Base-by-base conservation (phyloP, 1,140 invertebrate species). In the Drepana arcuata region DNA sequence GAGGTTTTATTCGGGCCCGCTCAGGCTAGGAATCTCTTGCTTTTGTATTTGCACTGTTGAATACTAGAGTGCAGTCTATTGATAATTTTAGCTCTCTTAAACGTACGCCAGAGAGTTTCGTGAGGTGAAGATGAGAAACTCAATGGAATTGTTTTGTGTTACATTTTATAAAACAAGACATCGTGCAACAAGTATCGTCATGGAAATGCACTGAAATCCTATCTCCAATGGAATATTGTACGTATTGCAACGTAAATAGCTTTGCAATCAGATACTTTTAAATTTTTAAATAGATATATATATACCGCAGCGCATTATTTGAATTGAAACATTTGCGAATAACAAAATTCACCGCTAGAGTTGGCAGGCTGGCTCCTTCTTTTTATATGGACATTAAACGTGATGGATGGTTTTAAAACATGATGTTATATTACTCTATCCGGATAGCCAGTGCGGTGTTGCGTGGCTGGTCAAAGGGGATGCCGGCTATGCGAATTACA, bases 331-430 rank as follows among this genome's bases (percentile, higher is more conserved):
- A 25, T 46, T 25, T 21, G 31, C 25, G 44, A 52, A 34, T 56
- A 32, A 32, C 38, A 49, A 54, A 58, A 56, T 61, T 44, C 42
- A 48, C 50, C 44, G 54, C 58, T 52, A 61, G 56, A 67, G 64
- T 60, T 42, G 48, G 59, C 54, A 62, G 41, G 54, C 55, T 61
- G 57, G 52, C 56, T 65, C 59, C 52, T 75, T 70, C 73, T 69
- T 79, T 57, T 75, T 72, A 74, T 74, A 77, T 78, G 70, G 71
- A 75, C 73, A 77, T 80, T 74, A 82, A 74, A 73, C 60, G 59
- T 79, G 78, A 82, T 79, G 74, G 78, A 82, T 80, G 69, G 71
- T 78, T 82, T 82, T 82, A 78, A 82, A 82, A 75, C 71, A 74
- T 78, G 61, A 72, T 50, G 70, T 78, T 69, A 74, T 82, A 78